Base-by-base conservation (phyloP, 2,888 invertebrate species). In the Vanessa cardui region DNA sequence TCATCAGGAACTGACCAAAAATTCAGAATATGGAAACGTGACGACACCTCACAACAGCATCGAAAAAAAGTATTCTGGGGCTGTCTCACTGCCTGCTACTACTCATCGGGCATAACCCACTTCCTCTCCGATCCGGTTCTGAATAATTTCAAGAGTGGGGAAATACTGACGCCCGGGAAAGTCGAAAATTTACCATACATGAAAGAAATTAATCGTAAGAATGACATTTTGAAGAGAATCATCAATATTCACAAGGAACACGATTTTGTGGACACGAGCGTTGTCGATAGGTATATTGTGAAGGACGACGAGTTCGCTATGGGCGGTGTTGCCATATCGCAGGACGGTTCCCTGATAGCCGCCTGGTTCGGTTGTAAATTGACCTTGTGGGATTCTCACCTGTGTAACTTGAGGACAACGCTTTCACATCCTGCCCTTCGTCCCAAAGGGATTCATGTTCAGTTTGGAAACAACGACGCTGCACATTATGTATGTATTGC, bases 311-410 rank as follows among this genome's bases (percentile, higher is more conserved):
- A 83, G 64, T 76, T 73, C n/a, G 83, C 83, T 44, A 89, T 92
- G 88, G 91, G 91, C 0, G 90, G 88, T 2, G 87, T 90, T 6
- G 90, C 90, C 15, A 87, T 93, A 72, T 92, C 93, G 0, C 87
- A 88, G 58, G 93, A 93, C 33, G 92, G 93, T 0, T 93, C 93
- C 0, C 74, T 92, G 65, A 90, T 92, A n/a, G 93, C 93, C 0
- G 92, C 92, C 1, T 93, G 93, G 93, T 92, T 92, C 64, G 93
- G 93, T 0, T 83, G 85, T 50, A 92, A 92, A 70, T 75, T 93
- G 62, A 92, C 92, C 0, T 66, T 93, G 44, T 93, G 93, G 93
- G 93, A 93, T 71, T 84, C 90, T 0, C 86, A 89, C 70, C 69
- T 86, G 47, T 90, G 91, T 72, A 87, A 81, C 54, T 75, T 93